These are phyloP conservation scores for Dendrocincla fuliginosa DNA, from an alignment of 2,797 vertebrate genomes.

Conservation along the genomic window DNA sequence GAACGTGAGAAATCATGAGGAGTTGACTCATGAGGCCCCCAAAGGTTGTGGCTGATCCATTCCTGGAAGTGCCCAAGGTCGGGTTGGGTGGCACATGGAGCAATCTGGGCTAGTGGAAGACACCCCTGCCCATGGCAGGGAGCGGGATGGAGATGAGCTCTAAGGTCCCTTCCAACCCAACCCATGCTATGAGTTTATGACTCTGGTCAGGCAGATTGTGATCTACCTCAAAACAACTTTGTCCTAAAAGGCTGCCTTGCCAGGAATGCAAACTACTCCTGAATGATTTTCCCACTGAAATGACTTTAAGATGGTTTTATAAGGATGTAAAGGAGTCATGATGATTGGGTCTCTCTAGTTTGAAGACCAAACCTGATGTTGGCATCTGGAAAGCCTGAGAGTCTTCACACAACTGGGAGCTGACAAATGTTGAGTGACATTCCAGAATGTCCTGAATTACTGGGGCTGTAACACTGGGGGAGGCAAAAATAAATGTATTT, in stretches of 20 bases:
- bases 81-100: accelerated
- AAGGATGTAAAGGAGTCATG: background rate
- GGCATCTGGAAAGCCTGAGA: background rate
- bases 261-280: accelerated
- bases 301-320: background rate
- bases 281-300: background rate
- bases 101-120: accelerated
- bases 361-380: background rate
- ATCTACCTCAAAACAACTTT: background rate
- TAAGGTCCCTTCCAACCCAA: background rate
- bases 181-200: accelerated
- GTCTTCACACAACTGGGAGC: accelerated
- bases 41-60: background rate
- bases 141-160: accelerated
- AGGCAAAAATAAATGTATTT: background rate
- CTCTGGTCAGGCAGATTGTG: background rate
- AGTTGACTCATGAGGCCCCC: too few species aligned
- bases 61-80: background rate
- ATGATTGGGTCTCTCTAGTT: background rate
- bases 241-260: background rate
- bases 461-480: accelerated
- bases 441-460: background rate
- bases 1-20: accelerated
- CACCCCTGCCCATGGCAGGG: background rate
- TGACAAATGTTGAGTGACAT: background rate